Evolutionary conservation across 2,113 vertebrate genomes (phyloP), one percentile per base, ranked within the genome.

Genomic region (Dipodomys ordii): DNA sequence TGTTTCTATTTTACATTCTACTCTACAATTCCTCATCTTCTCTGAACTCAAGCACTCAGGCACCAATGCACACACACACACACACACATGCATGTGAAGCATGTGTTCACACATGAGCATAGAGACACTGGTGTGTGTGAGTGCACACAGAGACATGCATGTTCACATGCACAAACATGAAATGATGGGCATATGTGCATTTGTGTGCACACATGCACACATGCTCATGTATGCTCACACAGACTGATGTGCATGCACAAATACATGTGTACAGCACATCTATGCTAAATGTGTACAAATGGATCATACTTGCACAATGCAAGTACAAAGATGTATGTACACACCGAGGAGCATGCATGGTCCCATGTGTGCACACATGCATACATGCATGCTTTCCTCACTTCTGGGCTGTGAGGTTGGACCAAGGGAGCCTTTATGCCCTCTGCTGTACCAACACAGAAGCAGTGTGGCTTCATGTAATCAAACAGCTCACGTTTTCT

Each of bases 1-100:
- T 11, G 1, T 2, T 0, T 39, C 1, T n/a, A 2, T 3, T 39
- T n/a, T n/a, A 6, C 71, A 60, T 2, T 2, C 13, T 7, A 11
- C 15, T 44, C 5, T 27, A 25, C 64, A 30, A 0, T 20, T 15
- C 18, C 23, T 15, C 9, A 3, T 53, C 15, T n/a, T 5, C 16
- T 9, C 72, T 23, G 74, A 16, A 27, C n/a, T 2, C 72, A 1
- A 35, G 22, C 16, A 22, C 35, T 60, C n/a, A 46, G 20, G 7
- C 23, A 65, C 30, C 30, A 15, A 6, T 9, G 74, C 27, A 18
- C 57, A 67, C 15, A 67, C 15, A n/a, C n/a, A 44, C 25, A n/a
- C 19, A 20, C 1, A 20, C 57, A 30, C 10, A 53, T 53, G 57
- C 53, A 53, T 53, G 49, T 16, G 28, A 79, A 10, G 71, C 19